Evolutionary conservation across 2,113 vertebrate genomes (phyloP).

Genomic region (Pantherophis guttatus): DNA sequence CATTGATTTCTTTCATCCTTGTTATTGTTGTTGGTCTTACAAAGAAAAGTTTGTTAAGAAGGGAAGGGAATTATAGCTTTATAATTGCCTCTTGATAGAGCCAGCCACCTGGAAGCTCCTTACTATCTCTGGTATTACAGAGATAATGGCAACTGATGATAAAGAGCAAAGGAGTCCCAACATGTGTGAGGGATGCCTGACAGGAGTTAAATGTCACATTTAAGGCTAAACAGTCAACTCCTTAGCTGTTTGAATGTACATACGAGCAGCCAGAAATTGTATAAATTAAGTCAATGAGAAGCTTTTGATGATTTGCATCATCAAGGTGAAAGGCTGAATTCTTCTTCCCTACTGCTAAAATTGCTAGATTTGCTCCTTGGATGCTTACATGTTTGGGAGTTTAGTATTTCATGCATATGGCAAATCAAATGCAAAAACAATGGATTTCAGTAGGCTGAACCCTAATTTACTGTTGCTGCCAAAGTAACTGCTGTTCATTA

Average conservation of each 20-base stretch:
- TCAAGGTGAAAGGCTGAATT: conserved; percentile 32
- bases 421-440: conserved; percentile 40
- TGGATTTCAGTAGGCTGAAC: conserved; percentile 38
- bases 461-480: conserved; percentile 21
- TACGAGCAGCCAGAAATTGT: background rate
- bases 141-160: background rate
- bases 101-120: background rate
- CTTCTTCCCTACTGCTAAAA: background rate
- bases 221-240: background rate
- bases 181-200: background rate
- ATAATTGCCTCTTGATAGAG: background rate
- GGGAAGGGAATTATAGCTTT: background rate
- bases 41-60: background rate
- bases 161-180: background rate
- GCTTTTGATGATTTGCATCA: conserved; percentile 40
- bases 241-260: background rate
- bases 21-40: background rate
- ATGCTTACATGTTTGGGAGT: background rate
- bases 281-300: background rate
- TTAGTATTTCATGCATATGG: conserved; percentile 10
- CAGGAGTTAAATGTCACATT: background rate
- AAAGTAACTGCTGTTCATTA: conserved; percentile 49
- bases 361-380: background rate
- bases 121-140: background rate
- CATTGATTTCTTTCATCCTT: background rate